These are phyloP conservation scores for Homalodisca vitripennis DNA, from an alignment of 1,140 invertebrate species.

Conservation along the genomic window DNA sequence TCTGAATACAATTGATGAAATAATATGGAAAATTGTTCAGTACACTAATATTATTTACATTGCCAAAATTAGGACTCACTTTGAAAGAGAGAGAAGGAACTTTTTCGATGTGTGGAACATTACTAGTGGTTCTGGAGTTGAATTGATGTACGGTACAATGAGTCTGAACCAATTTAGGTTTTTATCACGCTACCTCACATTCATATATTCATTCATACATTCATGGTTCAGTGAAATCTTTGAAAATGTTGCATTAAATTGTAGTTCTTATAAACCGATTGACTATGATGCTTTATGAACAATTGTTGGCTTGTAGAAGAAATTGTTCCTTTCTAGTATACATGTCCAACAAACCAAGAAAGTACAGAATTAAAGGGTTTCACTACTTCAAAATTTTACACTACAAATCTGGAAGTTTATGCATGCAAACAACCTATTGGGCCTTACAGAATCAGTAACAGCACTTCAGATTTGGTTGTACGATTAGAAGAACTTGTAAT, in stretches of 20 bases:
- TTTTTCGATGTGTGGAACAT: too few relatives aligned
- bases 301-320: conserved; percentile 44
- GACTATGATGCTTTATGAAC: conserved; percentile 29
- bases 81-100: conserved; percentile 15
- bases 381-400: not conserved
- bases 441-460: not conserved
- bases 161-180: conserved; percentile 36
- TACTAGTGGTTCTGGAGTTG: not conserved
- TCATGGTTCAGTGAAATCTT: not conserved
- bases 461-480: not conserved
- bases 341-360: conserved; percentile 47
- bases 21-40: not conserved
- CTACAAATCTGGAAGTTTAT: conserved; percentile 15
- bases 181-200: conserved; percentile 30
- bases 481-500: conserved; percentile 31
- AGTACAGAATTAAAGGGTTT: conserved; percentile 50
- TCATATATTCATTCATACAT: conserved; percentile 35
- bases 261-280: not conserved
- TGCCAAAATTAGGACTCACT: not conserved
- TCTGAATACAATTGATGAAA: not conserved
- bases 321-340: conserved; percentile 47
- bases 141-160: conserved; percentile 21
- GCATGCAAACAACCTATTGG: conserved; percentile 1
- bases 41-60: conserved; percentile 10
- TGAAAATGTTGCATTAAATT: not conserved